Conservation (phyloP, 2,888 invertebrate species). For the Megastigmus dorsalis region DNA sequence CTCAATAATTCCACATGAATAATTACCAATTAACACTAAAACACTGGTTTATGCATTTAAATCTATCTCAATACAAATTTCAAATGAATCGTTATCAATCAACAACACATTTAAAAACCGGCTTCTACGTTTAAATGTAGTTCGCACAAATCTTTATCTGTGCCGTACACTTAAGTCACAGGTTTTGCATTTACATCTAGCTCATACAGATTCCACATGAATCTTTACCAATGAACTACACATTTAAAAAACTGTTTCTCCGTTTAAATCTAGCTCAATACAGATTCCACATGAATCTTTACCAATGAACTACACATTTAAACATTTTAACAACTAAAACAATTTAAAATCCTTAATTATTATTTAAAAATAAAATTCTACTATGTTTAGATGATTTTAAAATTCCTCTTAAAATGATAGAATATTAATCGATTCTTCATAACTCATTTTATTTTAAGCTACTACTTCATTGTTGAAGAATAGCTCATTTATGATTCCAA, state of each 20-base stretch:
- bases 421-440: no score
- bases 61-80: slow-evolving; percentile 20
- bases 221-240: background rate
- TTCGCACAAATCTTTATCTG: no score
- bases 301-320: background rate
- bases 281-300: background rate
- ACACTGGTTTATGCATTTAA: background rate
- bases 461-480: no score
- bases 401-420: no score
- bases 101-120: no score
- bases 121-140: no score
- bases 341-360: no score
- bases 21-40: background rate
- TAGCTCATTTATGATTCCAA: background rate
- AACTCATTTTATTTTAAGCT: no score
- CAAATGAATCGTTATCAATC: background rate
- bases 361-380: no score
- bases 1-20: slow-evolving; percentile 28
- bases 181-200: background rate
- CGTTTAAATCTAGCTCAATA: background rate
- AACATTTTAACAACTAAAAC: background rate
- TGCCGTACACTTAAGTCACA: no score
- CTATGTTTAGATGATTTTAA: no score
- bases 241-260: background rate
- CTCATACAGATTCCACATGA: background rate